Evolutionary conservation across 2,888 invertebrate species (phyloP).

Genomic region (Coelopa pilipes): DNA sequence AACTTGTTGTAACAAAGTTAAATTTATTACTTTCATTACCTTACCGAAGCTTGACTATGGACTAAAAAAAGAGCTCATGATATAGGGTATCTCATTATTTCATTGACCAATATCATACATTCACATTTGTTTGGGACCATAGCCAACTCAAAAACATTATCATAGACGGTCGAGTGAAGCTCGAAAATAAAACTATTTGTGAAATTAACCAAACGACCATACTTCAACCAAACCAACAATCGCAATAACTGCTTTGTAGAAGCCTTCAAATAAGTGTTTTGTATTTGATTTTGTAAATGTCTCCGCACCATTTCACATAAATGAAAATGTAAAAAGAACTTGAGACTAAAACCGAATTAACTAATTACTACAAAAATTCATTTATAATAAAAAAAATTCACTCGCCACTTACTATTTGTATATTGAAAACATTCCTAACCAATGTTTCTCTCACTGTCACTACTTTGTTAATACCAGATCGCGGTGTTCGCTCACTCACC

Average conservation of each 20-base stretch:
- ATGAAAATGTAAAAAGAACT: not conserved
- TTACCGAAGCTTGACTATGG: not conserved
- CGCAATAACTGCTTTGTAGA: slow-evolving; percentile 20
- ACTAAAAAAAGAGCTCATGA: no score
- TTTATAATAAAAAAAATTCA: not conserved
- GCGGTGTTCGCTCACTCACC: slow-evolving; percentile 1
- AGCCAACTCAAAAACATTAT: no score
- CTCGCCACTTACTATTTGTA: not conserved
- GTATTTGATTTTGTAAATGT: slow-evolving; percentile 36
- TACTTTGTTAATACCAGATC: not conserved
- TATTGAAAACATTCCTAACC: not conserved
- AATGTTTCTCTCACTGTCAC: not conserved
- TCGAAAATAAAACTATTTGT: not conserved
- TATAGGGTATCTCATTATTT: no score
- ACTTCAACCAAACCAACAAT: not conserved
- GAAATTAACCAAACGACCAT: slow-evolving; percentile 1
- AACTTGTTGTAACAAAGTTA: not conserved
- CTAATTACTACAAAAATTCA: not conserved
- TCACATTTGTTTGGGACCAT: no score
- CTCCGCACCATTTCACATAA: slow-evolving; percentile 16
- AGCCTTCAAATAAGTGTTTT: slow-evolving; percentile 16
- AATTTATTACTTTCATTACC: not conserved
- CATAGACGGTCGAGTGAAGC: not conserved
- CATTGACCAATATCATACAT: no score
- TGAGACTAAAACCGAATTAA: not conserved